These are phyloP conservation scores for Drosophila yakuba DNA, from an alignment of 1,140 invertebrate species.

Conservation along the genomic window DNA sequence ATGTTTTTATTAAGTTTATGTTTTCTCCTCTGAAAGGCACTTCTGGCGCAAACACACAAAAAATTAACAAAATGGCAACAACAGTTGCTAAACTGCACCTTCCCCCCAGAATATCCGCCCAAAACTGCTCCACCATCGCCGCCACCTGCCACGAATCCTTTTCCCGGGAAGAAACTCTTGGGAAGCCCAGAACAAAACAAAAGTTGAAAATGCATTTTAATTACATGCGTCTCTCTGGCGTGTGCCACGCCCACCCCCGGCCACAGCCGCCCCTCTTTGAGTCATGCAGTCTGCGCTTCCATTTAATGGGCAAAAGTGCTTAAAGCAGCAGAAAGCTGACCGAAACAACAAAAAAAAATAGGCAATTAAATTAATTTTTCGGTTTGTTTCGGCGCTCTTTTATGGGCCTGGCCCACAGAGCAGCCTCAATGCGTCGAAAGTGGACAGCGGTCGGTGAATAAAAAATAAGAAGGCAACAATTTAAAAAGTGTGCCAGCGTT, in stretches of 20 bases:
- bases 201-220: constrained; percentile 77
- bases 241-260: neutral
- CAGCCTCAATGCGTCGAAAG: constrained; percentile 22
- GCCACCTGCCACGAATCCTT: constrained; percentile 12
- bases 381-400: constrained; percentile 4
- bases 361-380: constrained; percentile 58
- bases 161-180: constrained; percentile 16
- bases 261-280: neutral
- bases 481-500: constrained; percentile 53
- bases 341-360: constrained; percentile 25
- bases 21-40: constrained; percentile 52
- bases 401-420: constrained; percentile 9
- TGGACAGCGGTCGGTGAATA: constrained; percentile 43
- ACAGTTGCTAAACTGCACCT: constrained; percentile 58
- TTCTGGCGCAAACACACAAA: constrained; percentile 44
- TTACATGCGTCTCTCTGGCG: constrained; percentile 65
- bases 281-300: constrained; percentile 39
- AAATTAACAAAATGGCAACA: constrained; percentile 65
- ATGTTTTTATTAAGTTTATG: constrained; percentile 34
- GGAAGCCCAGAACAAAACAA: constrained; percentile 48
- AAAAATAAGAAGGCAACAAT: constrained; percentile 13
- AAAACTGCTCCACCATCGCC: neutral
- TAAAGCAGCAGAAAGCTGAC: constrained; percentile 35
- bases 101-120: neutral
- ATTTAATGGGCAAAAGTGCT: constrained; percentile 57